These are phyloP conservation scores for Fringilla coelebs DNA, from an alignment of 2,797 vertebrate genomes.

Conservation along the genomic window DNA sequence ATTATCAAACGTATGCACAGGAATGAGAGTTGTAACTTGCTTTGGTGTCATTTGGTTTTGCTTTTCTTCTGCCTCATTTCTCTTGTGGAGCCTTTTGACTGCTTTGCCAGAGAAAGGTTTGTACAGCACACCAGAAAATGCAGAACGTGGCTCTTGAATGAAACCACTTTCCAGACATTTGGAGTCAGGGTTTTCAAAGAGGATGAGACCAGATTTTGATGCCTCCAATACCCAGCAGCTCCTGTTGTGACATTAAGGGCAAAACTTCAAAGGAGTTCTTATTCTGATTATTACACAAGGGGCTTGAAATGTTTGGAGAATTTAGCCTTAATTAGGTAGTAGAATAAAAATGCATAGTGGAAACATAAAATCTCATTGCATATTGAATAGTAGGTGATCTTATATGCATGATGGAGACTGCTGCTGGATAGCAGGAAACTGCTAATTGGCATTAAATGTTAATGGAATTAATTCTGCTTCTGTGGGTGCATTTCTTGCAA, in stretches of 20 bases:
- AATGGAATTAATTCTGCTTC: conserved; percentile 53
- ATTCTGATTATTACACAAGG: neutral
- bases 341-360: neutral
- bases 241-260: neutral
- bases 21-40: neutral
- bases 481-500: neutral
- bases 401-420: neutral
- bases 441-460: conserved; percentile 60
- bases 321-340: conserved; percentile 18
- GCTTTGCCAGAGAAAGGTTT: neutral
- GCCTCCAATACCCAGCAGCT: neutral
- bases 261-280: conserved; percentile 23
- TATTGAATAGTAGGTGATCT: conserved; percentile 40
- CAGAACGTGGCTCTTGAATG: neutral
- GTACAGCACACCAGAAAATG: neutral
- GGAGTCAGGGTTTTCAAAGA: neutral
- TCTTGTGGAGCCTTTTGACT: neutral
- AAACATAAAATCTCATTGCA: conserved; percentile 30
- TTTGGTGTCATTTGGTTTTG: neutral
- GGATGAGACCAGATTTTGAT: neutral
- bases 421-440: neutral
- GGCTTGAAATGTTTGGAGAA: conserved; percentile 4
- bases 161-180: neutral
- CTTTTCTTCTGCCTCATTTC: neutral
- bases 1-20: neutral